These are phyloP conservation scores for Burhinus bistriatus DNA, from an alignment of 2,113 vertebrate species.

Conservation along the genomic window DNA sequence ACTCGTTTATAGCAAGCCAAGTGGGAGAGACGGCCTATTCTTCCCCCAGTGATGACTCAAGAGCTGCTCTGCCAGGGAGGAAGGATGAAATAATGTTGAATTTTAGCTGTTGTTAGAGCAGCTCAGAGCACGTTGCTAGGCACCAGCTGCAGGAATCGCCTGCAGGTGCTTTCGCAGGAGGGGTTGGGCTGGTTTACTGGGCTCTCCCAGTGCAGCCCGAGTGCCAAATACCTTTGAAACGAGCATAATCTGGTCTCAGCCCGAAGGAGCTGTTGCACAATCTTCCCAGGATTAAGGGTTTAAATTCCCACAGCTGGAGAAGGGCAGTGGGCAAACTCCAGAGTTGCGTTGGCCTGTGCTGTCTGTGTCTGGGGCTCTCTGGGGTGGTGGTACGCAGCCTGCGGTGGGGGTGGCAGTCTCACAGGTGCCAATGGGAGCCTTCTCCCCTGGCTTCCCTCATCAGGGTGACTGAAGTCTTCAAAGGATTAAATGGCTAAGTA, in stretches of 20 bases:
- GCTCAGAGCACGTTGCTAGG: slow-evolving; percentile 35
- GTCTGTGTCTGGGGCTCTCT: background rate
- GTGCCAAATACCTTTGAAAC: background rate
- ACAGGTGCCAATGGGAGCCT: background rate
- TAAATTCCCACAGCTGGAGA: background rate
- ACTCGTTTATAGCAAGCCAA: background rate
- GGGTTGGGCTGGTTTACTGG: background rate
- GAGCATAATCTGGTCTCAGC: background rate
- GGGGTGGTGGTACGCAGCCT: background rate
- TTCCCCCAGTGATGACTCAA: background rate
- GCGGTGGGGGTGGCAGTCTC: background rate
- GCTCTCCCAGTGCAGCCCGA: background rate
- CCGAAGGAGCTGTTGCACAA: background rate
- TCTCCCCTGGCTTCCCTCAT: background rate
- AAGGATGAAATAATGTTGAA: background rate
- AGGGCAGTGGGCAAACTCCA: background rate
- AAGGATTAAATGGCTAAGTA: background rate
- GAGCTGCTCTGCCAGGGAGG: background rate
- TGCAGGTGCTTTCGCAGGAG: background rate
- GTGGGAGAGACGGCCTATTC: background rate
- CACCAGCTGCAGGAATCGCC: slow-evolving; percentile 11
- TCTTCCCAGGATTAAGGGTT: background rate
- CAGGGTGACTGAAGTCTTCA: background rate
- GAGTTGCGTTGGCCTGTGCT: background rate
- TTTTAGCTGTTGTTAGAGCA: background rate